These are phyloP conservation scores for Hycleus cichorii DNA, from an alignment of 1,140 invertebrate genomes.

Conservation along the genomic window DNA sequence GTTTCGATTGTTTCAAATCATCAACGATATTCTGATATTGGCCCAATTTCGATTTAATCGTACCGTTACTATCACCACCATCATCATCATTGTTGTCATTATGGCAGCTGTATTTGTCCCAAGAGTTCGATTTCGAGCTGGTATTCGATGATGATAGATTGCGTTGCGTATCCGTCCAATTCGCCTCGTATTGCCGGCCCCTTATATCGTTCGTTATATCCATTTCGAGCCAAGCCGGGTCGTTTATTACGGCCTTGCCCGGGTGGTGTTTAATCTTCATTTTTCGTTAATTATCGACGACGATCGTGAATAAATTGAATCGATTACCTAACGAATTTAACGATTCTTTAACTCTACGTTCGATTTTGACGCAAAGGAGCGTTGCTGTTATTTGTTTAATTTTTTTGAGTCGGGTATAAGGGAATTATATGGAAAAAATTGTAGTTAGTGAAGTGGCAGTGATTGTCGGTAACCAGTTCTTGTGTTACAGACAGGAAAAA, in stretches of 20 bases:
- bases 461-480: too few species aligned
- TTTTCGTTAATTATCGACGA: slow-evolving; percentile 19
- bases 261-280: slow-evolving; percentile 80
- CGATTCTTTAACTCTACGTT: too few species aligned
- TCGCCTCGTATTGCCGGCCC: slow-evolving; percentile 73
- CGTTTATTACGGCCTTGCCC: slow-evolving; percentile 68
- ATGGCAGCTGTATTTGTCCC: slow-evolving; percentile 28
- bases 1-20: slow-evolving; percentile 28
- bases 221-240: slow-evolving; percentile 54
- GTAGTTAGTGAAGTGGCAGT: too few species aligned
- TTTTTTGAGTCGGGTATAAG: too few species aligned
- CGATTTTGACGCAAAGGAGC: too few species aligned
- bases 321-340: too few species aligned
- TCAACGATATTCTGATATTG: slow-evolving; percentile 35
- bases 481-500: too few species aligned
- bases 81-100: too few species aligned
- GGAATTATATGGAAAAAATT: too few species aligned
- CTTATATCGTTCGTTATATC: slow-evolving; percentile 52
- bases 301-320: neutral
- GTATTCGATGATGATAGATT: slow-evolving; percentile 31
- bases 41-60: slow-evolving; percentile 29
- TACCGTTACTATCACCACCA: slow-evolving; percentile 23
- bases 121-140: slow-evolving; percentile 29
- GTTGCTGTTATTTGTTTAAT: too few species aligned
- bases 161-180: slow-evolving; percentile 61